These are phyloP conservation scores for Nixonia krombeini DNA, from an alignment of 1,140 invertebrate genomes.

Conservation along the genomic window DNA sequence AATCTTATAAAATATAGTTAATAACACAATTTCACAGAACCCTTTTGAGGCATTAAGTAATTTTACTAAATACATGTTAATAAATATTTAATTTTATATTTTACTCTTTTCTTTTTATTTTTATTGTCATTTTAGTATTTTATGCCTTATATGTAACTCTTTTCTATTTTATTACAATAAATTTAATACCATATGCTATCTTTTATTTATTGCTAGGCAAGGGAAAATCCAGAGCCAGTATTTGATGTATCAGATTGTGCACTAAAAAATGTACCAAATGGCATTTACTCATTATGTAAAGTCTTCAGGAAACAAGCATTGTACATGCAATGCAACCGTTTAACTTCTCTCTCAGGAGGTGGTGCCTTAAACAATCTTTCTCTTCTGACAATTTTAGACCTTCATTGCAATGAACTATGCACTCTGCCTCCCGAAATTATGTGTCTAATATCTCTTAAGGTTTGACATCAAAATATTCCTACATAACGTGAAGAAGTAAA, in stretches of 20 bases:
- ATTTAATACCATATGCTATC: not conserved
- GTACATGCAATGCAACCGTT: conserved; percentile 77
- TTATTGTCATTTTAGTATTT: too few species aligned
- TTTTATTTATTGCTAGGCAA: conserved; percentile 71
- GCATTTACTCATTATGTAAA: conserved; percentile 83
- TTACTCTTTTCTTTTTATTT: too few species aligned
- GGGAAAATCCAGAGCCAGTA: conserved; percentile 81
- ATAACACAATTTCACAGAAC: too few species aligned
- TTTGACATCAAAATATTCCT: conserved; percentile 44
- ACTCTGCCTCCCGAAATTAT: conserved; percentile 76
- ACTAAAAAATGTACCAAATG: conserved; percentile 78
- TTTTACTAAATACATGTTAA: too few species aligned
- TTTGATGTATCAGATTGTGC: conserved; percentile 84
- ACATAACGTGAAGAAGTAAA: conserved; percentile 16
- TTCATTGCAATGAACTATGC: conserved; percentile 80
- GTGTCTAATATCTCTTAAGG: conserved; percentile 76
- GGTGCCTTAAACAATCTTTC: conserved; percentile 79
- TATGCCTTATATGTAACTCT: too few species aligned
- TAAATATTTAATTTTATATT: too few species aligned
- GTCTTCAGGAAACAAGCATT: conserved; percentile 82
- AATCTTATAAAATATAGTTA: too few species aligned
- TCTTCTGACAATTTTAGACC: conserved; percentile 79
- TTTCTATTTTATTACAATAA: too few species aligned
- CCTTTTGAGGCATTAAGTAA: too few species aligned
- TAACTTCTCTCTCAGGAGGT: conserved; percentile 79